A percentile compares a stretch with the other conserved stretches of the same genome.
These are phyloP conservation scores for Teleogryllus oceanicus DNA, from an alignment of 2,888 invertebrate species.

Conservation along the genomic window DNA sequence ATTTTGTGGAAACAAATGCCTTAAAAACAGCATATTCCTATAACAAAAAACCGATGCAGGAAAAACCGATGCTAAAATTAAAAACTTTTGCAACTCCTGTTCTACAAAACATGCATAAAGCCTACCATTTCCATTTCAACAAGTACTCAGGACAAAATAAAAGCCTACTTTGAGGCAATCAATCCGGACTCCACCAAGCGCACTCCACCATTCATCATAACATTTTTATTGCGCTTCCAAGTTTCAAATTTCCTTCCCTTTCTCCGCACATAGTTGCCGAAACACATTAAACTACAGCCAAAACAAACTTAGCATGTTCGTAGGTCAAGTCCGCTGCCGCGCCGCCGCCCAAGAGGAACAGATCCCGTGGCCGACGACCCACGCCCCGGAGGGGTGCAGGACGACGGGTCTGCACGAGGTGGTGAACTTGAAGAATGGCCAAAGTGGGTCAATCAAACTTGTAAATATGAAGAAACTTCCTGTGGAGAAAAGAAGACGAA, in stretches of 20 bases:
- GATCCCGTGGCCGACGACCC: background rate
- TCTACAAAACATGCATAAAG: too few relatives aligned
- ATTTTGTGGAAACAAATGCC: too few relatives aligned
- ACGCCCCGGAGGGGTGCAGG: background rate
- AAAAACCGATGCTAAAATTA: too few relatives aligned
- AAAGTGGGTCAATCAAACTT: conserved; percentile 18
- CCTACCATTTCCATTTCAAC: too few relatives aligned
- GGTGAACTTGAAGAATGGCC: conserved; percentile 5
- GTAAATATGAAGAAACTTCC: conserved; percentile 18
- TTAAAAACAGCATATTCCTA: too few relatives aligned
- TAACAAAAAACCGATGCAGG: too few relatives aligned
- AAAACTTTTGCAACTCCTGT: too few relatives aligned
- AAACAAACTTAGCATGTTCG: conserved; percentile 18
- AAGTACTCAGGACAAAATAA: too few relatives aligned
- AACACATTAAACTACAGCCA: conserved; percentile 7
- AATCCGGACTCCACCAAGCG: background rate
- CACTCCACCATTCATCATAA: background rate
- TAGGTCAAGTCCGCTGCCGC: background rate
- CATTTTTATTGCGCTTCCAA: conserved; percentile 18
- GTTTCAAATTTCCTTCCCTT: conserved; percentile 18
- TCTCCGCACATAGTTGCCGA: background rate
- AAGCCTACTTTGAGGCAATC: too few relatives aligned
- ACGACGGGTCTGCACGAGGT: background rate
- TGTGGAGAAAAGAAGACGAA: background rate
- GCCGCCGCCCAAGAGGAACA: background rate